Evolutionary conservation across 2,888 invertebrate species (phyloP), one percentile per base, ranked within the genome.

Genomic region (Amiota mariae): DNA sequence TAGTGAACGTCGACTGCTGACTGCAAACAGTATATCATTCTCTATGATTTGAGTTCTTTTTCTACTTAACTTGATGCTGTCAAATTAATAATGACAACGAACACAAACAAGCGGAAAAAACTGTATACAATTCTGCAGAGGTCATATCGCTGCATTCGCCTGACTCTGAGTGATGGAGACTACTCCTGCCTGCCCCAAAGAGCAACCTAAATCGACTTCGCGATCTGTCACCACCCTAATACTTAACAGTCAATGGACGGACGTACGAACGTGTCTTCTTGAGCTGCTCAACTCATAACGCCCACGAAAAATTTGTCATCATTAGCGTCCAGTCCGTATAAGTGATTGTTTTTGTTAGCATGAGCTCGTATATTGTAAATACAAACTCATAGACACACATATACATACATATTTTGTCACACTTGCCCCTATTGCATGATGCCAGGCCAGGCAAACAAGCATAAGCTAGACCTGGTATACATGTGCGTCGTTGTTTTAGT

Each of bases 21-120:
- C 85, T 84, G 84, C 83, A 84, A 84, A 85, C 83, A 84, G 84
- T 84, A 84, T 85, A 83, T 82, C 20, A 56, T 51, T 71, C 64
- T 11, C 66, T 47, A 13, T 4, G 57, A 47, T 11, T 12, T 61
- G 46, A 66, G 66, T n/a, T 47, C 46, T 46, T 36, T 12, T 47
- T 70, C 77, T 73, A 78, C 77, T 78, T 80, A 82, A 82, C 80
- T 87, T 86, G 87, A 87, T 85, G 87, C 81, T 82, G 85, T 85
- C 85, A 87, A 86, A 87, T 87, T 87, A 85, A 87, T 87, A 87
- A 85, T 85, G 84, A 85, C 79, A 77, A 74, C 71, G 71, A 71
- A 64, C 64, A n/a, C 36, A 24, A 20, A 20, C 74, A 77, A 72
- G 74, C 75, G 74, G 64, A 71, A 57, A 10, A n/a, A 18, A 67